Conservation (phyloP, 23 tunicate species). For the Corella eumyota region DNA sequence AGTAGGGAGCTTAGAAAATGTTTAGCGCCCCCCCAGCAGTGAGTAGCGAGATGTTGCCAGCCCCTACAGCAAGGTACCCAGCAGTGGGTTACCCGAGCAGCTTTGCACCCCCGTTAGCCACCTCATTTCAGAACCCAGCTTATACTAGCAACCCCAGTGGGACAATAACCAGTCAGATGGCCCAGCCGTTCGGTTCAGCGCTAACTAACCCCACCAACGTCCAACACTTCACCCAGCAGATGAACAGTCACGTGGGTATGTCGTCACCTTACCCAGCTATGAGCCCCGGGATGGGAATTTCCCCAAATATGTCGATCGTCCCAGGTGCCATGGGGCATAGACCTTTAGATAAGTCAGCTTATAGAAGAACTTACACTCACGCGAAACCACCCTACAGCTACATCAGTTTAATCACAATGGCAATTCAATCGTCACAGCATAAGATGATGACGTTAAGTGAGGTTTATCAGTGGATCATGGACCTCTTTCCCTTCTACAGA, state of each 20-base stretch:
- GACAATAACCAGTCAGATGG: constrained; percentile 31
- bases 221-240: constrained; percentile 37
- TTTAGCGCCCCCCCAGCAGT: constrained; percentile 14
- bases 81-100: constrained; percentile 46
- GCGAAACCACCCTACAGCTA: constrained; percentile 95
- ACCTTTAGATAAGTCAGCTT: constrained; percentile 30
- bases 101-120: constrained; percentile 13
- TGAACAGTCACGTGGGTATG: constrained; percentile 25
- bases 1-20: too few species aligned
- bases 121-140: constrained; percentile 22
- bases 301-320: constrained; percentile 66
- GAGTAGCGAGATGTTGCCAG: constrained; percentile 42
- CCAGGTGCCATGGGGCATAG: constrained; percentile 40
- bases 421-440: constrained; percentile 67
- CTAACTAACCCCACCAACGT: constrained; percentile 23
- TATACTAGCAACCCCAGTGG: constrained; percentile 24
- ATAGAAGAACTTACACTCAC: constrained; percentile 77
- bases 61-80: constrained; percentile 66
- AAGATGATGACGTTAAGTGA: constrained; percentile 98
- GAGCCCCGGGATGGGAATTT: constrained; percentile 66
- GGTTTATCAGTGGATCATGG: constrained; percentile 99
- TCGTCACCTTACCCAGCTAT: constrained; percentile 47
- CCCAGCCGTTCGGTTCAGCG: constrained; percentile 24
- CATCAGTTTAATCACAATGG: constrained; percentile 84
- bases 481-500: constrained; percentile 89